A percentile compares a stretch with the other conserved stretches of the same genome.
phyloP scores from a whole-genome alignment of 1,140 invertebrate genomes.

The Oppia nitens region DNA sequence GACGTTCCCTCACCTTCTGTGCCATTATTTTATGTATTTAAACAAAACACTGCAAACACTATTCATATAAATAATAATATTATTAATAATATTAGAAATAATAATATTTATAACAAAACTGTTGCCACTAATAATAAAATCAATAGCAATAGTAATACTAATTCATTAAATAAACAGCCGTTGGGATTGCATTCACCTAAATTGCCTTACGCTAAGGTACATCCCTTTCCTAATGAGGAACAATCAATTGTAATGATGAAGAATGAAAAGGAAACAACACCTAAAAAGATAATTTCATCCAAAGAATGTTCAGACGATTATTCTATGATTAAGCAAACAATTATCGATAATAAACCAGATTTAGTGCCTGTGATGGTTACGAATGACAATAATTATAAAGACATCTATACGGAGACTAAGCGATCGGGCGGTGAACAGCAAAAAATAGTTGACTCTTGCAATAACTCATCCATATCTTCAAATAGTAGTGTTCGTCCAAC shows the following conservation, averaged over 20 bases:
- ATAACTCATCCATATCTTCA: background rate
- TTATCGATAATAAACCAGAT: background rate
- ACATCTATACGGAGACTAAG: too few relatives aligned
- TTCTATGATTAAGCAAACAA: background rate
- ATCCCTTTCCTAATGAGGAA: background rate
- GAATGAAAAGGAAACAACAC: background rate
- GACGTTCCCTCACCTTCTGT: background rate
- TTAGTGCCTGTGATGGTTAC: too few relatives aligned
- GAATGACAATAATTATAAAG: background rate
- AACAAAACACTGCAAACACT: background rate
- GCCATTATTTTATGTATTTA: background rate
- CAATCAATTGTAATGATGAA: background rate
- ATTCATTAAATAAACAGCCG: too few relatives aligned
- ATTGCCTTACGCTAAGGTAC: slow-evolving; percentile 9
- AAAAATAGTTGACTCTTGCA: background rate
- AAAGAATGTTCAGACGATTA: background rate
- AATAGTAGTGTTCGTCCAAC: background rate
- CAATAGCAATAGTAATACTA: background rate
- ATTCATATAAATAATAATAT: background rate
- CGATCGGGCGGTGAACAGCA: background rate
- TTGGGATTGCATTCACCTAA: background rate
- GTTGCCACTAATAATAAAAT: background rate
- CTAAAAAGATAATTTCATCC: background rate
- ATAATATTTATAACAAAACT: background rate
- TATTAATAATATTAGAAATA: background rate